Percentiles rank a stretch among this genome's conserved stretches.
Evolutionary conservation across 2,113 vertebrate species (phyloP).

Genomic region (Polypterus bichir): DNA sequence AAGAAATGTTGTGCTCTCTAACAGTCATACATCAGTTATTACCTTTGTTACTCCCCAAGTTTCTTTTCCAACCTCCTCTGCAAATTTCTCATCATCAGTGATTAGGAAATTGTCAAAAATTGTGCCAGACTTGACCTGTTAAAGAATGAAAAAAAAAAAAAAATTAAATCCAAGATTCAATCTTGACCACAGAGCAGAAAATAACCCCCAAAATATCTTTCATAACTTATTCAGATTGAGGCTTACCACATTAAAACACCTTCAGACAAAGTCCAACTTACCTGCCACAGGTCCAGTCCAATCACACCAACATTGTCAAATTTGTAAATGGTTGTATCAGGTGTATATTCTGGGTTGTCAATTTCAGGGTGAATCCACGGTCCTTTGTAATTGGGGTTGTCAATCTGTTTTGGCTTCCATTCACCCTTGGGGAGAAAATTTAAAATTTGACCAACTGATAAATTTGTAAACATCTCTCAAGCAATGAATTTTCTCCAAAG

Average conservation of each 20-base stretch:
- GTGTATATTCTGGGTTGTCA: conserved; percentile 50
- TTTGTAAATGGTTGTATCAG: conserved; percentile 50
- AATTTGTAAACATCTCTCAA: neutral
- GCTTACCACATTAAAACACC: too few relatives aligned
- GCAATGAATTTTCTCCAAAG: too few relatives aligned
- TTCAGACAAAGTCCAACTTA: conserved; percentile 17
- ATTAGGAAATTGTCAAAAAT: conserved; percentile 76
- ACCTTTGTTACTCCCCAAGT: conserved; percentile 68
- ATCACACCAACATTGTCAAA: conserved; percentile 58
- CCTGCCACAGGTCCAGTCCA: conserved; percentile 81
- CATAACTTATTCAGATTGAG: too few relatives aligned
- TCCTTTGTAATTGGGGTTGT: conserved; percentile 61
- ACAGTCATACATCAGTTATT: neutral
- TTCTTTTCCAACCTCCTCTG: conserved; percentile 57
- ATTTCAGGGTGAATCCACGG: conserved; percentile 66
- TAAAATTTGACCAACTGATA: neutral
- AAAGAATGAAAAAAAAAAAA: neutral
- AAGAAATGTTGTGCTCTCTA: conserved; percentile 14
- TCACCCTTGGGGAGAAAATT: conserved; percentile 45
- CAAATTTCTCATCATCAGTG: conserved; percentile 58
- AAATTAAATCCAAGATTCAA: neutral
- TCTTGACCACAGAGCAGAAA: too few relatives aligned
- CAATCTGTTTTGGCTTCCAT: conserved; percentile 63
- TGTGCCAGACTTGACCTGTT: conserved; percentile 70
- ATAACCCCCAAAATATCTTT: neutral